These are phyloP conservation scores for Stigmatopora nigra DNA, from an alignment of 2,113 vertebrate species.

Conservation along the genomic window DNA sequence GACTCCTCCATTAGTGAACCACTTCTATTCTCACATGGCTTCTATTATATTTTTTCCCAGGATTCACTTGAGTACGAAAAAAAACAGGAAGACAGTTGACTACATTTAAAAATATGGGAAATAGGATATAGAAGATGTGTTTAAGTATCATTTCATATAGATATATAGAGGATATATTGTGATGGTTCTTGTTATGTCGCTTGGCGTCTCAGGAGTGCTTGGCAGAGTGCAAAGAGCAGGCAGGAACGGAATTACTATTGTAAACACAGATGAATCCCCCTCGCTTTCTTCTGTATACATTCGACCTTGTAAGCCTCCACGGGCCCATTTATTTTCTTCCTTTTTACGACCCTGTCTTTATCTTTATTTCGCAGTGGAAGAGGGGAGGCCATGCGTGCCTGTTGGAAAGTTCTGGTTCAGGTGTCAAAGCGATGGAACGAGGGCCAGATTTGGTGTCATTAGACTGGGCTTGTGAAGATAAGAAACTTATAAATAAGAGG, in stretches of 20 bases:
- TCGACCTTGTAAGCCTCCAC: conserved; percentile 8
- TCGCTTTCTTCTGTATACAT: background rate
- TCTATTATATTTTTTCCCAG: conserved; percentile 19
- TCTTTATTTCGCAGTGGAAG: background rate
- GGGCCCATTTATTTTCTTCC: background rate
- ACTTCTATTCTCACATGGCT: conserved; percentile 34
- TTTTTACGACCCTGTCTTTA: background rate
- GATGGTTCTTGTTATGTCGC: background rate
- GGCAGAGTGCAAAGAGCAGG: conserved; percentile 12
- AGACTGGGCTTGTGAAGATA: too few species aligned
- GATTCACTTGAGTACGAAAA: conserved; percentile 11
- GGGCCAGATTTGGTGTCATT: too few species aligned
- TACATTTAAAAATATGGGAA: too few species aligned
- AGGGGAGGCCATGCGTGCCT: background rate
- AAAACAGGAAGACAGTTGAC: conserved; percentile 17
- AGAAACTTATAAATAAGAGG: too few species aligned
- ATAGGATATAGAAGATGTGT: background rate
- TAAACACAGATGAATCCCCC: background rate
- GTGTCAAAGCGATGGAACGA: too few species aligned
- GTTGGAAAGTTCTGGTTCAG: background rate
- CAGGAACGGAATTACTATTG: background rate
- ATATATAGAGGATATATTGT: background rate
- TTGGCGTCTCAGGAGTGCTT: background rate
- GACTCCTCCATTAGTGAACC: conserved; percentile 42
- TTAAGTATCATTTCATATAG: background rate